phyloP scores from a whole-genome alignment of 2,797 vertebrate genomes.

The Peromyscus eremicus region DNA sequence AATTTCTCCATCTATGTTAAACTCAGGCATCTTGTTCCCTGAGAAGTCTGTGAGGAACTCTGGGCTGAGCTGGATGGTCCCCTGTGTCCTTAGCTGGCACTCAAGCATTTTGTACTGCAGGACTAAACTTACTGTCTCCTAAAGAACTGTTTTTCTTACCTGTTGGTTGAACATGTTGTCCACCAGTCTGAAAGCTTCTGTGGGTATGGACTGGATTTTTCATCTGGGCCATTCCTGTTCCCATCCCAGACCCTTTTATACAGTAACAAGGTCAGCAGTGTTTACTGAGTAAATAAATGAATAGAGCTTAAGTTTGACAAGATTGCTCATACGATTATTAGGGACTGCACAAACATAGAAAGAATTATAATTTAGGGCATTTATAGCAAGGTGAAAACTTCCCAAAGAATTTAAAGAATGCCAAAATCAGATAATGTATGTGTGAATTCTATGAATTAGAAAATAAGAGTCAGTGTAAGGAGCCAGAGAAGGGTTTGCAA shows the following conservation, averaged over 20 bases:
- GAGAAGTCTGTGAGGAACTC: background rate
- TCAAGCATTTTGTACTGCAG: background rate
- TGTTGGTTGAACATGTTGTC: background rate
- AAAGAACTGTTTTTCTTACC: background rate
- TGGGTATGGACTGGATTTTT: background rate
- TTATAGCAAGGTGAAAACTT: background rate
- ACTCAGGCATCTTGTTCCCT: background rate
- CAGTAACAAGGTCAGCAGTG: background rate
- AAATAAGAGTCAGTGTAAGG: background rate
- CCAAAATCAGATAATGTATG: background rate
- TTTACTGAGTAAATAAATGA: background rate
- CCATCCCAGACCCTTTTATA: background rate
- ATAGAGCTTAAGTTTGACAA: conserved; percentile 8
- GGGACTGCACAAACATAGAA: background rate
- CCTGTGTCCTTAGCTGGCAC: background rate
- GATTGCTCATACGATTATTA: background rate
- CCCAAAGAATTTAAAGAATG: background rate
- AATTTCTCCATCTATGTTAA: background rate
- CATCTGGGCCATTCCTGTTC: background rate
- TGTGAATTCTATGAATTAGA: conserved; percentile 12
- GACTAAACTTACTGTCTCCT: fast-evolving
- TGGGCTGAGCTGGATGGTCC: too few relatives aligned
- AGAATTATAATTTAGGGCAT: conserved; percentile 24
- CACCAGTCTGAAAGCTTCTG: background rate
- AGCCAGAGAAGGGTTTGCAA: background rate